Evolutionary conservation across 2,888 invertebrate species (phyloP).

Genomic region (Pristionchus exspectatus): DNA sequence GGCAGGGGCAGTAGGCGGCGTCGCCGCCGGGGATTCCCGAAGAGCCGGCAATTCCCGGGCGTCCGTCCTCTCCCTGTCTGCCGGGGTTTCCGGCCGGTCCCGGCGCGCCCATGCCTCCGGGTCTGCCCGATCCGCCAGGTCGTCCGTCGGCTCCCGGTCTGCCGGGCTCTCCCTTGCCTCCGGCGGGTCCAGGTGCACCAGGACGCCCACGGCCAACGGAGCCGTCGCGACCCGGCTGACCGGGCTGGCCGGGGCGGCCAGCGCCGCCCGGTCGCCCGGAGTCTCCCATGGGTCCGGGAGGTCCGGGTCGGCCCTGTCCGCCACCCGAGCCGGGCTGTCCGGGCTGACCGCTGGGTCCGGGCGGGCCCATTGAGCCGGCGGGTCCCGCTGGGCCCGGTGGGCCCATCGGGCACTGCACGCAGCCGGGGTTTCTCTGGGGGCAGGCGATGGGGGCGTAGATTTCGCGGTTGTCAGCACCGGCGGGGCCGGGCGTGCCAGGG

Average conservation of each 20-base stretch:
- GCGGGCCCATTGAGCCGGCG: constrained; percentile 67
- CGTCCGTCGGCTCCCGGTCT: constrained; percentile 59
- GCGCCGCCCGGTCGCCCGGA: constrained; percentile 65
- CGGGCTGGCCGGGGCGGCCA: constrained; percentile 72
- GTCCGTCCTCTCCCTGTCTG: constrained; percentile 29
- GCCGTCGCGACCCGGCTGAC: constrained; percentile 67
- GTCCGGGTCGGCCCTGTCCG: constrained; percentile 66
- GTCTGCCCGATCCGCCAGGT: constrained; percentile 14
- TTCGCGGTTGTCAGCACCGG: constrained; percentile 46
- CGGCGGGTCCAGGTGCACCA: constrained; percentile 63
- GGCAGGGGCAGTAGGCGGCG: constrained; percentile 50
- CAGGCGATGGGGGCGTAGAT: constrained; percentile 70
- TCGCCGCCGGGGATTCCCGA: constrained; percentile 47
- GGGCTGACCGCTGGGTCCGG: constrained; percentile 70
- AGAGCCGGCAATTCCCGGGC: background rate
- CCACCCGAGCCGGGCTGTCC: constrained; percentile 71
- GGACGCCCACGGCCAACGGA: constrained; percentile 66
- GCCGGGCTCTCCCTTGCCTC: constrained; percentile 64
- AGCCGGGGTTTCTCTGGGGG: constrained; percentile 64
- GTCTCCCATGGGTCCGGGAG: constrained; percentile 61
- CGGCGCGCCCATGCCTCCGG: constrained; percentile 31
- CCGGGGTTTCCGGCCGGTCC: constrained; percentile 51
- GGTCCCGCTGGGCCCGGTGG: constrained; percentile 66
- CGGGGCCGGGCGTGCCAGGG: constrained; percentile 60
- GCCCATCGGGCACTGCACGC: constrained; percentile 74